Conservation (phyloP, 2,888 invertebrate genomes). For the Malacosoma neustria region DNA sequence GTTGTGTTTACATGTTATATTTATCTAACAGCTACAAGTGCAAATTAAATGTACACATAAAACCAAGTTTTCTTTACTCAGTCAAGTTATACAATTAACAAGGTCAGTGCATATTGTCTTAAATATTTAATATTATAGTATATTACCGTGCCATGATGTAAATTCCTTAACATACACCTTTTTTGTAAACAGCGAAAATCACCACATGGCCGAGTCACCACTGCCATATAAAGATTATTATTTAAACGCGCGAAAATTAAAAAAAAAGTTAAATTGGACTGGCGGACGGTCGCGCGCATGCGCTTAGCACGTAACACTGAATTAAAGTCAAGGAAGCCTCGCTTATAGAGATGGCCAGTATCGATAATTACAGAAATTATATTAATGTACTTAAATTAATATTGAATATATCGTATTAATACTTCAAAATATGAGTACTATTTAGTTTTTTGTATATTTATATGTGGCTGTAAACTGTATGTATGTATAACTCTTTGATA, state of each 20-base stretch:
- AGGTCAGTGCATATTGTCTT: slow-evolving; percentile 11
- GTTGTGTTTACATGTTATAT: background rate
- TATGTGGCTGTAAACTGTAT: no score
- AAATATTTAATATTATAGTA: slow-evolving; percentile 6
- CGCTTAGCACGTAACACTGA: slow-evolving; percentile 59
- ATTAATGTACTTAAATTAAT: no score
- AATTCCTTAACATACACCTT: slow-evolving; percentile 38
- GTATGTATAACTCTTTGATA: no score
- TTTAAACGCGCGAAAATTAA: slow-evolving; percentile 12
- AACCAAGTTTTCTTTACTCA: background rate
- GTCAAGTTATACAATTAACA: slow-evolving; percentile 6
- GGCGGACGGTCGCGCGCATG: slow-evolving; percentile 56
- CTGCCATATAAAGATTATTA: slow-evolving; percentile 59
- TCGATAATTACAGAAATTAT: slow-evolving; percentile 23
- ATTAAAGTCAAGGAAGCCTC: slow-evolving; percentile 45
- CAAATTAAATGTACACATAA: background rate
- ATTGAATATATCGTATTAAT: no score
- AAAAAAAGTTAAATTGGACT: slow-evolving; percentile 17
- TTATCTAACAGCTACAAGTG: background rate
- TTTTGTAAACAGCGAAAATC: slow-evolving; percentile 53
- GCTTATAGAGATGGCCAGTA: slow-evolving; percentile 15
- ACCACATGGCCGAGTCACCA: slow-evolving; percentile 57
- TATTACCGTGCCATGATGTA: slow-evolving; percentile 56
- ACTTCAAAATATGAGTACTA: no score
- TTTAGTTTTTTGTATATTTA: no score